A percentile compares a stretch with the other conserved stretches of the same genome.
Conservation (phyloP, 2,797 vertebrate species). For the Acrossocheilus fasciatus region DNA sequence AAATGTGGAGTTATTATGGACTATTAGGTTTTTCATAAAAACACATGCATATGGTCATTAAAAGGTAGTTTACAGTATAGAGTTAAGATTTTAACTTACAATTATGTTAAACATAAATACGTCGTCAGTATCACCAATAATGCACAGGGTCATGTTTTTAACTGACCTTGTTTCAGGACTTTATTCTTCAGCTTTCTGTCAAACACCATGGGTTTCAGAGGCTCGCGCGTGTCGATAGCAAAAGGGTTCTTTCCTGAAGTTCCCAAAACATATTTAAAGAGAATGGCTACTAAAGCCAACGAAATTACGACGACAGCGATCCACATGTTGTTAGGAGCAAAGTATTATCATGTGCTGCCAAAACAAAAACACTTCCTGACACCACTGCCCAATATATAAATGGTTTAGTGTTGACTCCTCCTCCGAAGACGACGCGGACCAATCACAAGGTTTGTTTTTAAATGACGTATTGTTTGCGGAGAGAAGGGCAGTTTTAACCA, state of each 20-base stretch:
- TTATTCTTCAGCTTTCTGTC: conserved; percentile 83
- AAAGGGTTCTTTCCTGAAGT: conserved; percentile 81
- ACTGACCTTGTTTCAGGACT: conserved; percentile 85
- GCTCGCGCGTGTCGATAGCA: conserved; percentile 78
- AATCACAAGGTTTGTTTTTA: conserved; percentile 8
- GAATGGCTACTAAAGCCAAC: conserved; percentile 57
- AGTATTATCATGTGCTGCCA: not conserved
- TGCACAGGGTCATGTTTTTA: not conserved
- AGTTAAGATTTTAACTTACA: not conserved
- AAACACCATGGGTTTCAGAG: conserved; percentile 79
- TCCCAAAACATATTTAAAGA: conserved; percentile 69
- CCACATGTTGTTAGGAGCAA: conserved; percentile 60
- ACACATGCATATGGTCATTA: not conserved
- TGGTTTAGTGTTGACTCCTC: not conserved
- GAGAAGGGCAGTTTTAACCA: not conserved
- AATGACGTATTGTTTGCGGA: not conserved
- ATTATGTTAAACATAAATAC: not conserved
- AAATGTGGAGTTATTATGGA: not conserved
- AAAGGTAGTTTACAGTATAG: not conserved
- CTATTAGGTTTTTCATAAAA: not conserved
- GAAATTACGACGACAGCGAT: conserved; percentile 54
- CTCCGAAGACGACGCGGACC: not conserved
- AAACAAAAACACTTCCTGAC: not conserved
- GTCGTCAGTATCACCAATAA: no score
- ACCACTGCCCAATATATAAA: not conserved